Conservation (phyloP, 2,113 vertebrate species). For the Pao palembangensis region DNA sequence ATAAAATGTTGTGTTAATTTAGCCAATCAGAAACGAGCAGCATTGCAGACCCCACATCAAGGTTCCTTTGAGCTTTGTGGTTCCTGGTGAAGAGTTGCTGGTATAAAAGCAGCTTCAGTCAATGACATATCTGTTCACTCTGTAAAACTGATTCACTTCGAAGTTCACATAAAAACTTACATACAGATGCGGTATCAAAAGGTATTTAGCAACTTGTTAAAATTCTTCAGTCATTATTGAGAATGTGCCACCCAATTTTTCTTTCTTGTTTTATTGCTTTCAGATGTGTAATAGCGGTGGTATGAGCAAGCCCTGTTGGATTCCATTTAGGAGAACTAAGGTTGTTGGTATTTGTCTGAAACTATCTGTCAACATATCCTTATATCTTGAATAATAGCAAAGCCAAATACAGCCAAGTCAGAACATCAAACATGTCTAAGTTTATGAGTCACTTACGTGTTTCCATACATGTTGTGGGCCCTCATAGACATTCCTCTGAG, state of each 20-base stretch:
- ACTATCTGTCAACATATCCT: constrained; percentile 38
- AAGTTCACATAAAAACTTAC: constrained; percentile 29
- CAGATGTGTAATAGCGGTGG: constrained; percentile 40
- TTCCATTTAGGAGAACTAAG: constrained; percentile 25
- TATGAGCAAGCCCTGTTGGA: constrained; percentile 21
- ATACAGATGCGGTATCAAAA: constrained; percentile 38
- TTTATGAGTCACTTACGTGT: constrained; percentile 23
- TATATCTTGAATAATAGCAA: constrained; percentile 10
- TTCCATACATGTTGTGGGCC: constrained; percentile 4
- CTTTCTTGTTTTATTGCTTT: constrained; percentile 44
- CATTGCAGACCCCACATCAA: no score
- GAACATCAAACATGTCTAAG: constrained; percentile 13
- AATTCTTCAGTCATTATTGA: constrained; percentile 42
- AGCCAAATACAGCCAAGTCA: constrained; percentile 16
- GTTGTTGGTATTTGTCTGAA: constrained; percentile 37
- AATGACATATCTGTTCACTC: not conserved
- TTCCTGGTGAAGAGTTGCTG: no score
- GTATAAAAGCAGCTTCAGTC: not conserved
- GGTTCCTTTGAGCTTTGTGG: no score
- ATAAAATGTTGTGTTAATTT: no score
- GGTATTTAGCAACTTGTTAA: constrained; percentile 40
- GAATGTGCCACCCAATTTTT: constrained; percentile 18
- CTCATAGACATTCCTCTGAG: constrained; percentile 30
- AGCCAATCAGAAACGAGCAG: no score
- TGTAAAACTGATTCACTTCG: constrained; percentile 8